Conservation (phyloP, 2,113 vertebrate species). For the Canis aureus region DNA sequence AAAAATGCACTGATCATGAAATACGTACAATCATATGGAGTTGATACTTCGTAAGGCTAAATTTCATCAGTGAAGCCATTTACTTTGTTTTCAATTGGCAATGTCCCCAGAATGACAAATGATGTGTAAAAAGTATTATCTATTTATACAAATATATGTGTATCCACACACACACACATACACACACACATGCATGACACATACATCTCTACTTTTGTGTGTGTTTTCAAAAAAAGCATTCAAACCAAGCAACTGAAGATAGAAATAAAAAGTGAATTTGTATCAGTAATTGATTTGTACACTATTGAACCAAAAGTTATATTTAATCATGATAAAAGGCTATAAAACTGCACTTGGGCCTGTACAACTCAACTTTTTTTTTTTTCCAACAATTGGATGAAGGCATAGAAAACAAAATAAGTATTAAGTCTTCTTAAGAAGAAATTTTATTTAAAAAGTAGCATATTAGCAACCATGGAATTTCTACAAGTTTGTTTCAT, state of each 20-base stretch:
- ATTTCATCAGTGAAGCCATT: neutral
- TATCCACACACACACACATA: neutral
- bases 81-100: neutral
- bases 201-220: neutral
- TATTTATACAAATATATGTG: neutral
- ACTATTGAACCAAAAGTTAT: constrained; percentile 14
- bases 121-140: neutral
- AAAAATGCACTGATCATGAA: neutral
- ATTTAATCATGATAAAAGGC: neutral
- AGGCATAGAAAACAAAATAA: neutral
- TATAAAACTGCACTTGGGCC: neutral
- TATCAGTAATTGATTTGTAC: neutral
- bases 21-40: neutral
- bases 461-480: neutral
- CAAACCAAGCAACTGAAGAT: neutral
- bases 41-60: neutral
- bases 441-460: neutral
- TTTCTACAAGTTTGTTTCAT: neutral
- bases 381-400: neutral
- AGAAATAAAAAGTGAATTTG: neutral
- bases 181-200: neutral
- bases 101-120: neutral
- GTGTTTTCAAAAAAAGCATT: neutral
- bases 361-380: neutral
- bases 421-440: neutral